phyloP scores from a whole-genome alignment of 1,140 invertebrate genomes.

The Phocides pigmalion region DNA sequence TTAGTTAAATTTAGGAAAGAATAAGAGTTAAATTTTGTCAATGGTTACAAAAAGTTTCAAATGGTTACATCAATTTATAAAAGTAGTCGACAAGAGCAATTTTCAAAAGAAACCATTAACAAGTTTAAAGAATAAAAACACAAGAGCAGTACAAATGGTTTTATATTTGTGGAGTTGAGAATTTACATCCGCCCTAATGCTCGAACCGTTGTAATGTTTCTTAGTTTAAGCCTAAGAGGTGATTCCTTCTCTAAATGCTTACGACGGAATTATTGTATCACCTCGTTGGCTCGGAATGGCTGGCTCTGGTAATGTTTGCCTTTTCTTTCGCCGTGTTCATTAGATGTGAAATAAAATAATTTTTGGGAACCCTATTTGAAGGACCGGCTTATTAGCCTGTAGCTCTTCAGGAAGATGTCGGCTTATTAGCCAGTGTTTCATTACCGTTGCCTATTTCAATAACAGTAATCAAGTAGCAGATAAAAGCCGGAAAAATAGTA shows the following conservation, averaged over 20 bases:
- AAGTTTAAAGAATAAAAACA: constrained; percentile 10
- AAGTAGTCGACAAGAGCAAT: background rate
- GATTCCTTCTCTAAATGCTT: constrained; percentile 15
- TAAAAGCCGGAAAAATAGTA: too few relatives aligned
- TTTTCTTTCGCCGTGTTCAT: background rate
- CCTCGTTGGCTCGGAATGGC: constrained; percentile 6
- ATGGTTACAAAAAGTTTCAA: too few relatives aligned
- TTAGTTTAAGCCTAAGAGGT: constrained; percentile 17
- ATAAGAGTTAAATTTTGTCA: too few relatives aligned
- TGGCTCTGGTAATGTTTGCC: background rate
- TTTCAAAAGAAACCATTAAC: background rate
- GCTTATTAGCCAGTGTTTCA: too few relatives aligned
- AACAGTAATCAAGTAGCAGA: too few relatives aligned
- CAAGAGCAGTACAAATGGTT: constrained; percentile 29
- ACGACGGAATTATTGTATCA: constrained; percentile 17
- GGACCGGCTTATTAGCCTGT: too few relatives aligned
- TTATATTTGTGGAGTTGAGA: constrained; percentile 26
- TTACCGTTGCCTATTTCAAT: too few relatives aligned
- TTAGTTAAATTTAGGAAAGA: too few relatives aligned
- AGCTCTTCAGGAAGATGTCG: too few relatives aligned
- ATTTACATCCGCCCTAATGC: constrained; percentile 26
- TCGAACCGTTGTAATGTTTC: constrained; percentile 18
- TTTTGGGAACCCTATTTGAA: too few relatives aligned
- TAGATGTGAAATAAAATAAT: background rate
- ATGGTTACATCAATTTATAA: too few relatives aligned